Evolutionary conservation across 2,888 invertebrate species (phyloP).

Genomic region (Drosophila rubida): DNA sequence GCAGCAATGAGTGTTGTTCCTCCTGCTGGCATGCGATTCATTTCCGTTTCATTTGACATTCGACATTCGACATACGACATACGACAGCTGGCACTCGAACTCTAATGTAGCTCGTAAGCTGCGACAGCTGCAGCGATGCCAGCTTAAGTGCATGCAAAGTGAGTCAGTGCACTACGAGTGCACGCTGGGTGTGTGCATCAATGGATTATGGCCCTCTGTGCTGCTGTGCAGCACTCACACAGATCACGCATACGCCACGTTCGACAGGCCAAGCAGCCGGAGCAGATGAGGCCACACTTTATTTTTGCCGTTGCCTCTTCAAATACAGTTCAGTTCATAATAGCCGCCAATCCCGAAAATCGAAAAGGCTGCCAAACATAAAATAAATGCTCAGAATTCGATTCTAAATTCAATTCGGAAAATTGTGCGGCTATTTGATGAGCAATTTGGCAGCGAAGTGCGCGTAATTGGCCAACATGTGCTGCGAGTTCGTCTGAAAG

Average conservation of each 20-base stretch:
- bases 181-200: background rate
- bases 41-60: conserved; percentile 54
- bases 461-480: conserved; percentile 65
- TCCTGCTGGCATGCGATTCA: conserved; percentile 25
- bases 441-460: conserved; percentile 57
- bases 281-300: conserved; percentile 42
- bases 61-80: too few relatives aligned
- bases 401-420: conserved; percentile 19
- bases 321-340: conserved; percentile 27
- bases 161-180: conserved; percentile 17
- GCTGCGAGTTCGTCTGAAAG: conserved; percentile 16
- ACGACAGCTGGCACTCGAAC: conserved; percentile 34
- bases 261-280: background rate
- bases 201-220: background rate
- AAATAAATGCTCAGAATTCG: conserved; percentile 46
- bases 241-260: conserved; percentile 27
- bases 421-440: conserved; percentile 42
- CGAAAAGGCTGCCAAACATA: conserved; percentile 26
- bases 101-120: conserved; percentile 10
- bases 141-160: conserved; percentile 42
- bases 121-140: conserved; percentile 38
- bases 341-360: conserved; percentile 3
- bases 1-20: conserved; percentile 12
- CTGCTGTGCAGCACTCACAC: conserved; percentile 15
- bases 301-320: too few relatives aligned